phyloP scores from a whole-genome alignment of 2,888 invertebrate species.

The Pocota personata region DNA sequence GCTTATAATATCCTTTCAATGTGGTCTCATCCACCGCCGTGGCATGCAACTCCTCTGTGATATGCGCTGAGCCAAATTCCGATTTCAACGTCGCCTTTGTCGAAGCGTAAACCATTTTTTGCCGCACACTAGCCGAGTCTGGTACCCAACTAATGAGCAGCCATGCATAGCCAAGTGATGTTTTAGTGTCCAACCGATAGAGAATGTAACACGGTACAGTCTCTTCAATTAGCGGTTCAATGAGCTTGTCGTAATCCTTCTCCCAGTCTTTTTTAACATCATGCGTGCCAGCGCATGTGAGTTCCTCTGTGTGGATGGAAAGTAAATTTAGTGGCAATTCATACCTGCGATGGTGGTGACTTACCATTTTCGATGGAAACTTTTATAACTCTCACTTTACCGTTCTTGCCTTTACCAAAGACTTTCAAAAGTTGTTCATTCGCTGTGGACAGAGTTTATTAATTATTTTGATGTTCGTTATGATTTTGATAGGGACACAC shows the following conservation, averaged over 20 bases:
- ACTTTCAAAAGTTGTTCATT: slow-evolving; percentile 91
- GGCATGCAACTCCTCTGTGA: slow-evolving; percentile 97
- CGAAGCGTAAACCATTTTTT: slow-evolving; percentile 98
- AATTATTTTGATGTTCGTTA: background rate
- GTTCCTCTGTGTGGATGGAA: slow-evolving; percentile 86
- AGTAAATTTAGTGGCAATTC: background rate
- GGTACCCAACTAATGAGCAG: slow-evolving; percentile 97
- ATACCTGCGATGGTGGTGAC: slow-evolving; percentile 77
- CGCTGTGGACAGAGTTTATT: slow-evolving; percentile 84
- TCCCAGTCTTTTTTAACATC: slow-evolving; percentile 91
- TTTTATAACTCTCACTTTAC: slow-evolving; percentile 91
- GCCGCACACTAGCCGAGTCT: slow-evolving; percentile 92
- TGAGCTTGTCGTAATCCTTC: slow-evolving; percentile 91
- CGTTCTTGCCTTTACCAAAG: slow-evolving; percentile 90
- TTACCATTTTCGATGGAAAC: slow-evolving; percentile 94
- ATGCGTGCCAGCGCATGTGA: slow-evolving; percentile 87
- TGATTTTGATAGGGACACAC: slow-evolving; percentile 82
- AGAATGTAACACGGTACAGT: slow-evolving; percentile 96
- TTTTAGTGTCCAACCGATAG: slow-evolving; percentile 91
- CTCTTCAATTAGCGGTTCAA: slow-evolving; percentile 88
- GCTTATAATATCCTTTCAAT: slow-evolving; percentile 91
- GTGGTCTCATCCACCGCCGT: slow-evolving; percentile 92
- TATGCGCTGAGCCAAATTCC: slow-evolving; percentile 97
- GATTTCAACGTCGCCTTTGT: slow-evolving; percentile 98
- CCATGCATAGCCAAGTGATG: slow-evolving; percentile 94